Conservation (phyloP, 2,888 invertebrate species). For the Agrochola macilenta region DNA sequence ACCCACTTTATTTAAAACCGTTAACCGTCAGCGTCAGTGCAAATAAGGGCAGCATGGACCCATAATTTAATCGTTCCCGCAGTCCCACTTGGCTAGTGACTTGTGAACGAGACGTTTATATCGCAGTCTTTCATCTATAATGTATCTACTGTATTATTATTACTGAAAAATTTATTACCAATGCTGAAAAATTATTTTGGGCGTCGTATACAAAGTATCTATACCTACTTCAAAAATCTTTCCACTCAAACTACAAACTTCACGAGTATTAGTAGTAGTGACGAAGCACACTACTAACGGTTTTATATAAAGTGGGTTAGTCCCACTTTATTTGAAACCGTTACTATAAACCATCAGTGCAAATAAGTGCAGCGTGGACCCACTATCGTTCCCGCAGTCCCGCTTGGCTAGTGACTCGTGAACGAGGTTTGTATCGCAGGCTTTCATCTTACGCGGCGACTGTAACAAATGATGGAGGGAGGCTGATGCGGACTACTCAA, state of each 20-base stretch:
- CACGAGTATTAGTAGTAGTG: neutral
- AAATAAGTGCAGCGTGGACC: slow-evolving; percentile 52
- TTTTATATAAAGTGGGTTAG: too few species aligned
- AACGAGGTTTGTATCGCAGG: slow-evolving; percentile 84
- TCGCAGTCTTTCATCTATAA: slow-evolving; percentile 83
- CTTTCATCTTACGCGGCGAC: slow-evolving; percentile 87
- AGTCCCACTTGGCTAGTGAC: slow-evolving; percentile 78
- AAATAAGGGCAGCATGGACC: slow-evolving; percentile 51
- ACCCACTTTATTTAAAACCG: neutral
- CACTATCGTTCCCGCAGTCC: slow-evolving; percentile 62
- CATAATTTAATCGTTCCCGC: slow-evolving; percentile 62
- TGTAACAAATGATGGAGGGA: slow-evolving; percentile 84
- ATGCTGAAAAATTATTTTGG: neutral
- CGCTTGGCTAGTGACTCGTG: slow-evolving; percentile 83
- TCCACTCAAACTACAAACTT: neutral
- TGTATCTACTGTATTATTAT: too few species aligned
- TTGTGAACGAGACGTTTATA: slow-evolving; percentile 85
- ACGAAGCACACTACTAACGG: too few species aligned
- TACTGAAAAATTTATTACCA: too few species aligned
- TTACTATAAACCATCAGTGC: slow-evolving; percentile 32
- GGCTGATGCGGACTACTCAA: slow-evolving; percentile 52
- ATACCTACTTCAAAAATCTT: neutral
- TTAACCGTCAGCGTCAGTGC: slow-evolving; percentile 24
- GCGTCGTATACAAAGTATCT: neutral
- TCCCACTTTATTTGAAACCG: neutral